Base-by-base conservation (phyloP, 2,113 vertebrate genomes). In the Nyctibius bracteatus region DNA sequence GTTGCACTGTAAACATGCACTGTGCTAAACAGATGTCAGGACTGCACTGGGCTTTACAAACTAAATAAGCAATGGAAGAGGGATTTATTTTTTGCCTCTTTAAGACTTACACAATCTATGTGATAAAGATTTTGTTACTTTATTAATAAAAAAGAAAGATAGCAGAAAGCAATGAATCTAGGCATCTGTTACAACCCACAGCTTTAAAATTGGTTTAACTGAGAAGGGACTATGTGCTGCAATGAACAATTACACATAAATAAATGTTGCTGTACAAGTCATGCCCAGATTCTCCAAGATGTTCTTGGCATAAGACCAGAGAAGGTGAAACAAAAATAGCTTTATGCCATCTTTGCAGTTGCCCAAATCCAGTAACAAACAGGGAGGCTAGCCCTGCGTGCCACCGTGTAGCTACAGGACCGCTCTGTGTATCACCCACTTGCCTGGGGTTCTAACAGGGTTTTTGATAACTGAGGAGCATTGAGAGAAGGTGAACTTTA, bases 321-420 rank as follows among this genome's bases (percentile, higher is more conserved):
- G 54, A 51, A 94, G 70, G 79, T 88, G 66, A 92, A 92, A 70
- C 21, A 62, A 73, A 90, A 95, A 93, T 49, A 93, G 44, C 58
- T 88, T 93, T 41, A 81, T 86, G 62, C 37, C 44, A 37, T 65
- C 37, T 84, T 72, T 65, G 58, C 49, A 58, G 80, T 54, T 86
- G 63, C 35, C 39, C 33, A 72, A 85, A 92, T 19, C 35, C 12
- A 70, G 22, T 33, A 70, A n/a, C 33, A 74, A 61, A n/a, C 9
- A 37, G 14, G 18, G 49, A 86, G n/a, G 54, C 33, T 58, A 82
- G 30, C 59, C 16, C 65, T 14, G 9, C 30, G 20, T 30, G 24
- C 14, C 33, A 46, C 23, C 1, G 0, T 17, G 12, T 8, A 81
- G 59, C 41, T 20, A 71, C 43, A 46, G 65, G 73, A 67, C 25